These are phyloP conservation scores for Dendroctonus valens DNA, from an alignment of 1,140 invertebrate genomes.

Conservation along the genomic window DNA sequence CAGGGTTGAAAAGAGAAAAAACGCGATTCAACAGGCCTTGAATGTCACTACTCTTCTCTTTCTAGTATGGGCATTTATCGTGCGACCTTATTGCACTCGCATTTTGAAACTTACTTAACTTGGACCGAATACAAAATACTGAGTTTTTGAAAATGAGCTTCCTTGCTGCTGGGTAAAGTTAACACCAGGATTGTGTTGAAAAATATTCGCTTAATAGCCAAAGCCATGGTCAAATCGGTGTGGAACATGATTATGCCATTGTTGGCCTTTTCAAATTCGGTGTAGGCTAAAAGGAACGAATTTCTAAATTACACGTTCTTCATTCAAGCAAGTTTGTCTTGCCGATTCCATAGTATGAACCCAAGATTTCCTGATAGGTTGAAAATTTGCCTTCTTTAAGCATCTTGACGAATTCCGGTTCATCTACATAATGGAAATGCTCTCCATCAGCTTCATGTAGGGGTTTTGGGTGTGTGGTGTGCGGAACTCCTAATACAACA, in stretches of 20 bases:
- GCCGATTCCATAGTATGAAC: constrained; percentile 39
- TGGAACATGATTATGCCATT: constrained; percentile 14
- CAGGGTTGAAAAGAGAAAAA: too few species aligned
- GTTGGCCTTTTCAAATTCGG: constrained; percentile 18
- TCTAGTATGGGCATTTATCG: not conserved
- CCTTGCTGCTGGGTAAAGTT: constrained; percentile 8
- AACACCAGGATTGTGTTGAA: constrained; percentile 22
- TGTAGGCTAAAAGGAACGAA: constrained; percentile 15
- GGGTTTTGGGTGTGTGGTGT: constrained; percentile 36
- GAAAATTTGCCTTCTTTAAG: constrained; percentile 39
- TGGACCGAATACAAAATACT: constrained; percentile 10
- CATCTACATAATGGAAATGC: constrained; percentile 36
- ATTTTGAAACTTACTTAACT: constrained; percentile 4
- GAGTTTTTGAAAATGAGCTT: constrained; percentile 4
- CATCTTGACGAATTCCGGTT: constrained; percentile 34
- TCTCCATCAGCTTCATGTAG: constrained; percentile 33
- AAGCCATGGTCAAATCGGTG: constrained; percentile 12
- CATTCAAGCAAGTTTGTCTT: constrained; percentile 1
- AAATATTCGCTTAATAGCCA: constrained; percentile 17
- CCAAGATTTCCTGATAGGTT: constrained; percentile 35
- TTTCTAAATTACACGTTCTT: not conserved
- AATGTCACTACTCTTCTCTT: too few species aligned
- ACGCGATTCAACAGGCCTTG: not conserved
- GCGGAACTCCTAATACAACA: constrained; percentile 30
- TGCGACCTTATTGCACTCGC: not conserved